Base-by-base conservation (phyloP, 2,113 vertebrate species). In the Oxygymnocypris stewartii region DNA sequence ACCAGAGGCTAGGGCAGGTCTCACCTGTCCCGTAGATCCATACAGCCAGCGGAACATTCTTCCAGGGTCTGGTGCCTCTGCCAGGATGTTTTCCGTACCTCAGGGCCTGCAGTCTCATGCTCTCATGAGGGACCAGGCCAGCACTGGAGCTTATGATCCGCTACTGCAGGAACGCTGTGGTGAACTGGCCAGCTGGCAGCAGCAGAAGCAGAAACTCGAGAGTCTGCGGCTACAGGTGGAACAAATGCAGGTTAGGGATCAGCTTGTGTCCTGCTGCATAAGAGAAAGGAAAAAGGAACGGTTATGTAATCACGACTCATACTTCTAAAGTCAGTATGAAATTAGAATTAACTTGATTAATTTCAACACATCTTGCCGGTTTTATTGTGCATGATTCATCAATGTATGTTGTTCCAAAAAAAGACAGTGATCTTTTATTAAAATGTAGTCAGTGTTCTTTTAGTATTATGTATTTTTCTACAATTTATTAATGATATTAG, bases 211-310 rank as follows among this genome's bases (percentile, higher is more conserved):
- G 88, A 96, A 97, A 87, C 93, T 97, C 90, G 98, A 99, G 42
- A 96, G 92, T 86, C 93, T 98, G 85, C 92, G 93, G 2, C 74
- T 97, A 89, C 97, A 97, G 89, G 90, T 99, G 92, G 97, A 98
- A 87, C 97, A 99, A 90, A 97, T 99, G 95, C 97, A 99, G 97
- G 97, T 97, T 93, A 90, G 92, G 3, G 23, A 67, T 16, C 8
- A 28, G 42, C 14, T 31, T 16, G 23, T 75, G 73, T 16, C 42
- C 16, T 35, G 25, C 49, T 35, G 28, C 25, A 57, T 75, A 25
- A 28, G 31, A 57, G 47, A 54, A 57, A 79, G 7, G 12, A 47
- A 47, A 75, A 47, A 12, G 73, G 42, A 75, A 47, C 73, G 4
- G 73, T 47, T 75, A 47, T 75, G 42, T 47, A 75, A 75, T 42